phyloP scores from a whole-genome alignment of 1,140 invertebrate species.

The Drosophila guanche region DNA sequence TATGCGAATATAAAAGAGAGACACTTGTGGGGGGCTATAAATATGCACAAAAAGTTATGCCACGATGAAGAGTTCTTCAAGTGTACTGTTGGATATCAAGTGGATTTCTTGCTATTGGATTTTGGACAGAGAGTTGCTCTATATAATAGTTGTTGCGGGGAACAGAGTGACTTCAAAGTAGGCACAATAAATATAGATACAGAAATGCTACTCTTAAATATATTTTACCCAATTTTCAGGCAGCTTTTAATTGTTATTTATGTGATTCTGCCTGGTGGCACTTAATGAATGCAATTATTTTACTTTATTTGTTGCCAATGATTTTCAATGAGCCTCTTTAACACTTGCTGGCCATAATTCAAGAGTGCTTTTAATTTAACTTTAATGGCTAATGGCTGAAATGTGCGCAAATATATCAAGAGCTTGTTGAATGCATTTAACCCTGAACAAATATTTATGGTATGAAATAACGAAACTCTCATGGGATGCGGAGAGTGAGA shows the following conservation, averaged over 20 bases:
- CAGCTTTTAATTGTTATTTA: constrained; percentile 24
- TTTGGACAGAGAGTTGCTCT: constrained; percentile 5
- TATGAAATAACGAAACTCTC: constrained; percentile 16
- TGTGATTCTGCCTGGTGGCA: constrained; percentile 9
- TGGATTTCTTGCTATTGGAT: constrained; percentile 3
- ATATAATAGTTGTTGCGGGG: background rate
- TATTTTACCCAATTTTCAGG: background rate
- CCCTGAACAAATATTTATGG: constrained; percentile 28
- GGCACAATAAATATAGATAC: constrained; percentile 14
- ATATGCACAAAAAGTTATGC: constrained; percentile 28
- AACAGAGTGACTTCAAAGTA: too few species aligned
- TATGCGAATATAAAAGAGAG: constrained; percentile 47
- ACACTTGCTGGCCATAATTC: constrained; percentile 36
- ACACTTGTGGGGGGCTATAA: constrained; percentile 42
- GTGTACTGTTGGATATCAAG: constrained; percentile 39
- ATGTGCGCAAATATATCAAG: constrained; percentile 15
- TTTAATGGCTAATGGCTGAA: constrained; percentile 27
- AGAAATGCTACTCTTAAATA: constrained; percentile 10
- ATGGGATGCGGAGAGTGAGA: constrained; percentile 13
- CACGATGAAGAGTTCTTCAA: constrained; percentile 12
- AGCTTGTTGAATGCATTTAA: constrained; percentile 36
- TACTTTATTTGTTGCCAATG: background rate
- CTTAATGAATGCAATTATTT: constrained; percentile 1
- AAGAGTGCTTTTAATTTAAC: constrained; percentile 35
- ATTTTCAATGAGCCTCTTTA: constrained; percentile 30